Percentiles rank a stretch among this genome's conserved stretches.
Conservation (phyloP, 2,113 vertebrate species). For the Dromas ardeola region DNA sequence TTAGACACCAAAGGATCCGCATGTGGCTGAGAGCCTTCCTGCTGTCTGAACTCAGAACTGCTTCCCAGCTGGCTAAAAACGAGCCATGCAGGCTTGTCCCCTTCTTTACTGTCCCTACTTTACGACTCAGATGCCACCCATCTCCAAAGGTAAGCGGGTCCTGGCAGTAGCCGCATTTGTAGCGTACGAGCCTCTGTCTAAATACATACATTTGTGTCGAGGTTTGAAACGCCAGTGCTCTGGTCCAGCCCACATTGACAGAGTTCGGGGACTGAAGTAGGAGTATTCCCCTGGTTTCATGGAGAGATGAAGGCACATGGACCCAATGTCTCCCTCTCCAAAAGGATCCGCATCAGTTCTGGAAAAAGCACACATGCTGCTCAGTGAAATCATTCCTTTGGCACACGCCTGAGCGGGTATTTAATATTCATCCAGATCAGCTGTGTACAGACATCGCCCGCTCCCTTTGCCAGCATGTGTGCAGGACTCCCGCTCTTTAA, state of each 20-base stretch:
- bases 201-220: conserved; percentile 80
- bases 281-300: conserved; percentile 92
- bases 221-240: conserved; percentile 95
- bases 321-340: conserved; percentile 80
- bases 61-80: neutral
- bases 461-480: fast-evolving
- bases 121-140: neutral
- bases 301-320: conserved; percentile 89
- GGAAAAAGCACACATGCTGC: neutral
- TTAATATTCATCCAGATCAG: neutral
- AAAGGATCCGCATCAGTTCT: conserved; percentile 74
- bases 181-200: neutral
- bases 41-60: neutral
- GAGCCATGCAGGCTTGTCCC: neutral
- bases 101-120: neutral
- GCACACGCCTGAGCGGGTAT: neutral
- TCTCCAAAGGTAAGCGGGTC: neutral
- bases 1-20: neutral
- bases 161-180: neutral
- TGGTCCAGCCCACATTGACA: conserved; percentile 94
- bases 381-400: neutral
- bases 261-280: conserved; percentile 93
- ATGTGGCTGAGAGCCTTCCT: neutral
- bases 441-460: neutral
- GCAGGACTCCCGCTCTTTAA: neutral